A percentile compares a stretch with the other conserved stretches of the same genome.
phyloP scores from a whole-genome alignment of 2,888 invertebrate species.

The Altica lythri region DNA sequence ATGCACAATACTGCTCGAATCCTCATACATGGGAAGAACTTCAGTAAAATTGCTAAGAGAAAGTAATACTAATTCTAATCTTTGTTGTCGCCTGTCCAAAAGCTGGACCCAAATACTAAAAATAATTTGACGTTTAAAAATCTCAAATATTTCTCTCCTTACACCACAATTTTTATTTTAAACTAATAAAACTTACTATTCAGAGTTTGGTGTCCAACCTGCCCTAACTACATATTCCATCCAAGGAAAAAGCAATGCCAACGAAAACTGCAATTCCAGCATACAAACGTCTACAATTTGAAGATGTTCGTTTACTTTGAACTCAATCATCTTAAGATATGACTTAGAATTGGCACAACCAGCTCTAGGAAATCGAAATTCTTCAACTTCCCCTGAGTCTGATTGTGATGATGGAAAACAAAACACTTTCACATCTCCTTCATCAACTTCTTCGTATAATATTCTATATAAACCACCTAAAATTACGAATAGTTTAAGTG shows the following conservation, averaged over 20 bases:
- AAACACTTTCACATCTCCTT: constrained; percentile 88
- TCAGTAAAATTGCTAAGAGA: constrained; percentile 78
- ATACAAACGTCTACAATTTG: constrained; percentile 77
- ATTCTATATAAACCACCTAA: constrained; percentile 78
- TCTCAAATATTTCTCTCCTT: no score
- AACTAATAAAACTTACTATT: constrained; percentile 67
- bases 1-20: constrained; percentile 47
- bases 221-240: constrained; percentile 94
- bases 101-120: constrained; percentile 90
- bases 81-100: constrained; percentile 85
- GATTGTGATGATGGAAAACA: constrained; percentile 85
- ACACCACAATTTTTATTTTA: no score
- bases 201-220: constrained; percentile 93
- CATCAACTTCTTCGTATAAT: constrained; percentile 86
- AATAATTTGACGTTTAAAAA: no score
- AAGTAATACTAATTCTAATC: constrained; percentile 80
- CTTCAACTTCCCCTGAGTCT: constrained; percentile 79
- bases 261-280: constrained; percentile 74
- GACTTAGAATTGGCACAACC: constrained; percentile 92
- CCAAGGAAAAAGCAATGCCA: constrained; percentile 87
- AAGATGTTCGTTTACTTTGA: constrained; percentile 66
- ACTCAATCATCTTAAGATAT: constrained; percentile 82
- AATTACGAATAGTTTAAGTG: constrained; percentile 32
- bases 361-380: constrained; percentile 85
- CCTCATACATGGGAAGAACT: constrained; percentile 61